phyloP scores from a whole-genome alignment of 2,797 vertebrate genomes.

The Harpagifer antarcticus region DNA sequence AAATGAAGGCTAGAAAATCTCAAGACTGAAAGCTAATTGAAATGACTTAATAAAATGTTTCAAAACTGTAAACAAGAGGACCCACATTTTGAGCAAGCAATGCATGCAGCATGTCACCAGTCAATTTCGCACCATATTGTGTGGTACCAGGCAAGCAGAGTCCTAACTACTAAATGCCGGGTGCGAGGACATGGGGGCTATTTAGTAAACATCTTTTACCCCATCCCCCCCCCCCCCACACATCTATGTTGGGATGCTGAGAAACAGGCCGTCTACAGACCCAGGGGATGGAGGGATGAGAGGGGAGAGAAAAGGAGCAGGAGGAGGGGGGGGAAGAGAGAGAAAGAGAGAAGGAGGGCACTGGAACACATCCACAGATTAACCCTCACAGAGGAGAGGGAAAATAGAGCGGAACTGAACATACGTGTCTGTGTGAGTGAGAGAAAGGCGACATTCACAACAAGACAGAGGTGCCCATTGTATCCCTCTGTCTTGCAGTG shows the following conservation, averaged over 20 bases:
- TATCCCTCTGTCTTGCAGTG: conserved; percentile 38
- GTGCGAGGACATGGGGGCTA: conserved; percentile 75
- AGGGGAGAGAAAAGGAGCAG: conserved; percentile 59
- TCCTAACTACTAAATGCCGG: conserved; percentile 75
- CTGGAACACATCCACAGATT: conserved; percentile 83
- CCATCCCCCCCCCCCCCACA: conserved; percentile 29
- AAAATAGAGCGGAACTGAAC: conserved; percentile 82
- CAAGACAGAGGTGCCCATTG: conserved; percentile 60
- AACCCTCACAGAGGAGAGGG: conserved; percentile 80
- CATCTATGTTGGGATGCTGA: conserved; percentile 67
- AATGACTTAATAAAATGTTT: conserved; percentile 49
- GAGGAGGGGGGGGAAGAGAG: conserved; percentile 28
- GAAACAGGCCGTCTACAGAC: conserved; percentile 71
- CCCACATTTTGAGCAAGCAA: background rate
- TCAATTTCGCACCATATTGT: conserved; percentile 56
- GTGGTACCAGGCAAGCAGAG: conserved; percentile 63
- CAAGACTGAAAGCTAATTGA: conserved; percentile 41
- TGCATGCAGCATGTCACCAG: conserved; percentile 28
- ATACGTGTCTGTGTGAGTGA: conserved; percentile 37
- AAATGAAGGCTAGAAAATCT: conserved; percentile 34
- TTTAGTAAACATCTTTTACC: conserved; percentile 82
- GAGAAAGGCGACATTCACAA: conserved; percentile 49
- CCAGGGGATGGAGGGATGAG: conserved; percentile 75
- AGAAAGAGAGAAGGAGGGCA: conserved; percentile 77
- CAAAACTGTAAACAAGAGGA: conserved; percentile 44